Evolutionary conservation across 2,888 invertebrate species (phyloP).

Genomic region (Tupiocoris notatus): DNA sequence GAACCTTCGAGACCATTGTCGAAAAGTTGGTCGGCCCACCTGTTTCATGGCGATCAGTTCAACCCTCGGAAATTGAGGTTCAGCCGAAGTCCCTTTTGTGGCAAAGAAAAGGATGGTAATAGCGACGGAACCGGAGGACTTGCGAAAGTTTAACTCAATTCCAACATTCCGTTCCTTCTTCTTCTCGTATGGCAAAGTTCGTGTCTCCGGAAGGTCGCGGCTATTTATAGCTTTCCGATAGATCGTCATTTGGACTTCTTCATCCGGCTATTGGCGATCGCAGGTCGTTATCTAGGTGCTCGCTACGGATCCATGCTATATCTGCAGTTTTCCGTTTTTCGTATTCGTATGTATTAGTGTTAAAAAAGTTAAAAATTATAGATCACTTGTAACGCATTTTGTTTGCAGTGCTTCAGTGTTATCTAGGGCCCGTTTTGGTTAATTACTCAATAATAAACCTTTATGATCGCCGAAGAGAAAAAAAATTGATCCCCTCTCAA

Average conservation of each 20-base stretch:
- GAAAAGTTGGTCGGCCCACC: not conserved
- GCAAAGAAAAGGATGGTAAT: not conserved
- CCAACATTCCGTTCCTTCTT: slow-evolving; percentile 11
- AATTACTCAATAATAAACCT: too few species aligned
- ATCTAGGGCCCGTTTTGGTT: too few species aligned
- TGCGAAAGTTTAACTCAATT: slow-evolving; percentile 10
- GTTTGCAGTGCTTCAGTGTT: too few species aligned
- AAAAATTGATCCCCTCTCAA: too few species aligned
- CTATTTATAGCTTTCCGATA: slow-evolving; percentile 27
- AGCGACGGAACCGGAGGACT: not conserved
- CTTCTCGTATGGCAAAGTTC: not conserved
- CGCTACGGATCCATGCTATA: too few species aligned
- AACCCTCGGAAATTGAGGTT: not conserved
- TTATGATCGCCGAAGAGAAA: too few species aligned
- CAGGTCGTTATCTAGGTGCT: too few species aligned
- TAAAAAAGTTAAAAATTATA: too few species aligned
- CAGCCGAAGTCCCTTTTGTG: not conserved
- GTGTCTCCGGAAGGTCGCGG: not conserved
- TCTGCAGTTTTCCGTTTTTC: too few species aligned
- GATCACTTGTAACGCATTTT: too few species aligned
- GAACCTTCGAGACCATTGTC: not conserved
- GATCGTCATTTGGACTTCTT: slow-evolving; percentile 15
- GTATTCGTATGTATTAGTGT: too few species aligned
- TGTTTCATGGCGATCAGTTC: not conserved
- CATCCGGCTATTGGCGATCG: not conserved